Conservation (phyloP, 2,888 invertebrate species). For the Lymantria monacha region DNA sequence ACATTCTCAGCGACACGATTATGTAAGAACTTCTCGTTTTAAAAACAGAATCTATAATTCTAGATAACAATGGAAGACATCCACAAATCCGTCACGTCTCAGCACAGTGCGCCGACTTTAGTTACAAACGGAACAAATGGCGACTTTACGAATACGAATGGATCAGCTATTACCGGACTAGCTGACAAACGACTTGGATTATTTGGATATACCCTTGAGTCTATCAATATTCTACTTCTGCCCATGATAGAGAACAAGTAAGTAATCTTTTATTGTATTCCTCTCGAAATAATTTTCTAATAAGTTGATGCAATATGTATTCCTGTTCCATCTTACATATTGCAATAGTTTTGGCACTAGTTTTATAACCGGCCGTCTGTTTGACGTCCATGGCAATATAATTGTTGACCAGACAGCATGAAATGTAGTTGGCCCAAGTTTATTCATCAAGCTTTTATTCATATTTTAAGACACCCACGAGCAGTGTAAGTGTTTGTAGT, state of each 20-base stretch:
- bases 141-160: slow-evolving; percentile 32
- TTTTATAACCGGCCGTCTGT: too few species aligned
- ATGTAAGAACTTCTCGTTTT: too few species aligned
- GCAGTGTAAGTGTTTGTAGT: too few species aligned
- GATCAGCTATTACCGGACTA: slow-evolving; percentile 78
- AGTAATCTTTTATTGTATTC: slow-evolving; percentile 39
- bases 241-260: slow-evolving; percentile 98
- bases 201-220: slow-evolving; percentile 97
- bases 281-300: background rate
- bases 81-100: slow-evolving; percentile 70
- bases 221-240: slow-evolving; percentile 94
- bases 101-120: slow-evolving; percentile 36
- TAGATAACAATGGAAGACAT: slow-evolving; percentile 93
- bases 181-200: slow-evolving; percentile 93
- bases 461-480: too few species aligned
- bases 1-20: too few species aligned
- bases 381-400: too few species aligned
- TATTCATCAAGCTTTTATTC: too few species aligned
- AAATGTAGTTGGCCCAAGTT: too few species aligned
- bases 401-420: too few species aligned
- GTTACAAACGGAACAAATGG: slow-evolving; percentile 17
- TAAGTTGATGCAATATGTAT: background rate
- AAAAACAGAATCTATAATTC: slow-evolving; percentile 8
- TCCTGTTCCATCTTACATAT: too few species aligned
- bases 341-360: too few species aligned